These are phyloP conservation scores for Lineus longissimus DNA, from an alignment of 1,140 invertebrate species.

Conservation along the genomic window DNA sequence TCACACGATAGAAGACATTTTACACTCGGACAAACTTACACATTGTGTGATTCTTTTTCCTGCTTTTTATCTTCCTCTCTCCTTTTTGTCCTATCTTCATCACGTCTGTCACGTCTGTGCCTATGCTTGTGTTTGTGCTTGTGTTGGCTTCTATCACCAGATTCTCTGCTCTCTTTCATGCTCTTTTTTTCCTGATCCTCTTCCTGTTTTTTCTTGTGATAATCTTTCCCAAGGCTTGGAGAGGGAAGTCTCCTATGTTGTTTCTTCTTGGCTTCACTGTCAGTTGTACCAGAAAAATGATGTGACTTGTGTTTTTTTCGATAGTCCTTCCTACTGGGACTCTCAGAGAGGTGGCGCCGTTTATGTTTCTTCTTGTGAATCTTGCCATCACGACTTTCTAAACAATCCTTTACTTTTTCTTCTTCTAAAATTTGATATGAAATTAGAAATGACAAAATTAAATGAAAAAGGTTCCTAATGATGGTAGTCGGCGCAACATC, in stretches of 20 bases:
- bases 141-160: not conserved
- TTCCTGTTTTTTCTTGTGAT: not conserved
- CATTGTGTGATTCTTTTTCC: no score
- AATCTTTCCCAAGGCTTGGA: no score
- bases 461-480: no score
- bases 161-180: slow-evolving; percentile 1
- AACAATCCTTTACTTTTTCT: not conserved
- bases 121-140: no score
- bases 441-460: no score
- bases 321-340: not conserved
- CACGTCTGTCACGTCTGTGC: not conserved
- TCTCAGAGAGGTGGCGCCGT: not conserved
- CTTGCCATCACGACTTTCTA: not conserved
- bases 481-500: no score
- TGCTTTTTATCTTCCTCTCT: not conserved
- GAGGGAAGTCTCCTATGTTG: not conserved
- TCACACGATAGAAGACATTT: no score
- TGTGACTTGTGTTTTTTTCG: not conserved
- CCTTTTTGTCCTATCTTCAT: not conserved
- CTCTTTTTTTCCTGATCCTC: not conserved
- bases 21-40: no score
- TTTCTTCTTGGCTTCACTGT: not conserved
- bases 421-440: not conserved
- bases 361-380: not conserved
- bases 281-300: not conserved